A percentile compares a stretch with the other conserved stretches of the same genome.
Conservation (phyloP, 2,113 vertebrate genomes). For the Coregonus clupeaformis region DNA sequence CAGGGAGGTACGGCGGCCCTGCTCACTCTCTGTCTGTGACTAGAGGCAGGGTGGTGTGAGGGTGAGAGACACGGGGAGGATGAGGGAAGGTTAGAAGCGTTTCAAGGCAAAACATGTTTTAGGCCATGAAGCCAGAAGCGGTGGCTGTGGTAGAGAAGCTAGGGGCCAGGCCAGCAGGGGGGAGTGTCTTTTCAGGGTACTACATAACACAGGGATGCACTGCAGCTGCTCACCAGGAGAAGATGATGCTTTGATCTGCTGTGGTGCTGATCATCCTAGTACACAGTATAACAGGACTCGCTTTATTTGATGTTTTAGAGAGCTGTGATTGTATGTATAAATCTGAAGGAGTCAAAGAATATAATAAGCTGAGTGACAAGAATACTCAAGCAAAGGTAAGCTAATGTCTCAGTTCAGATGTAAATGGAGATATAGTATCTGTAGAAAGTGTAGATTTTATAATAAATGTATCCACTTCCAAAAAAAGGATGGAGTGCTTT, state of each 20-base stretch:
- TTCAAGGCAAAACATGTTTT: constrained; percentile 41
- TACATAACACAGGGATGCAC: too few relatives aligned
- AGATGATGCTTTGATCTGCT: too few relatives aligned
- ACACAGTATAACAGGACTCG: too few relatives aligned
- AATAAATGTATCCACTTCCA: too few relatives aligned
- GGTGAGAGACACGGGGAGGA: constrained; percentile 6
- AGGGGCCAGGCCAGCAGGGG: constrained; percentile 12
- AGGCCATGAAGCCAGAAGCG: background rate
- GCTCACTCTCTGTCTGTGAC: constrained; percentile 91
- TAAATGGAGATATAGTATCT: too few relatives aligned
- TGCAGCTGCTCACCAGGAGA: too few relatives aligned
- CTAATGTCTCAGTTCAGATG: too few relatives aligned
- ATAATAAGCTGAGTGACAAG: background rate
- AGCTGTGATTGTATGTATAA: background rate
- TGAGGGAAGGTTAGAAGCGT: background rate
- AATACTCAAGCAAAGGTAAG: too few relatives aligned
- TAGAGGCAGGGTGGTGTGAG: constrained; percentile 60
- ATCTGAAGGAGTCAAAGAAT: too few relatives aligned
- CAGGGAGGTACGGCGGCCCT: constrained; percentile 97
- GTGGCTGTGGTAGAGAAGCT: constrained; percentile 37
- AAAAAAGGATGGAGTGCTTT: too few relatives aligned
- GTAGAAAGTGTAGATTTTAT: too few relatives aligned
- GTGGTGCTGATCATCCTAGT: too few relatives aligned
- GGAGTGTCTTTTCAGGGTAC: constrained; percentile 14
- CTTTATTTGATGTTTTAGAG: background rate